Evolutionary conservation across 1,140 invertebrate species (phyloP).

Genomic region (Trinorchestia longiramus): DNA sequence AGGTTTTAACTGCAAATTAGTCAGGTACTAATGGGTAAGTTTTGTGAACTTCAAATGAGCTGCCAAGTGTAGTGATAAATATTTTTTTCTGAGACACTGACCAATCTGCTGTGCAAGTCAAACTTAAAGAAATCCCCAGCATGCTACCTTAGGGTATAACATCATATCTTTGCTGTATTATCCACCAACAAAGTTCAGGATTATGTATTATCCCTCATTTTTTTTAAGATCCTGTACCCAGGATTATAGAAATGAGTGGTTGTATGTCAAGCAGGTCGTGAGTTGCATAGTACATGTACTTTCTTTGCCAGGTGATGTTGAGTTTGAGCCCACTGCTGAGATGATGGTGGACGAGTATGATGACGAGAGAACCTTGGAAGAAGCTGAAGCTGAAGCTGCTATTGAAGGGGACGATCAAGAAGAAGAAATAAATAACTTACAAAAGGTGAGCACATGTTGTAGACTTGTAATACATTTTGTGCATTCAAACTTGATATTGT

Average conservation of each 20-base stretch:
- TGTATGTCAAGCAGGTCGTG: not conserved
- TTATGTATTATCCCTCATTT: not conserved
- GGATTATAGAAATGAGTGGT: not conserved
- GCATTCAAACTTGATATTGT: not conserved
- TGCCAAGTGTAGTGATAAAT: too few relatives aligned
- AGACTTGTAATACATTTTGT: not conserved
- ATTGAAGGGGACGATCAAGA: conserved; percentile 36
- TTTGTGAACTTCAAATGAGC: too few relatives aligned
- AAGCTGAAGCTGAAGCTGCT: conserved; percentile 43
- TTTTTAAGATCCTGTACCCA: not conserved
- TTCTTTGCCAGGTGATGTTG: not conserved
- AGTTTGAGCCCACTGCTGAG: conserved; percentile 31
- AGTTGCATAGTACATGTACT: not conserved
- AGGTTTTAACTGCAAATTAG: too few relatives aligned
- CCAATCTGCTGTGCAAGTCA: too few relatives aligned
- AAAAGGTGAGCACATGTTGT: not conserved
- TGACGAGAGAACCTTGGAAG: conserved; percentile 30
- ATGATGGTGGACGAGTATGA: conserved; percentile 45
- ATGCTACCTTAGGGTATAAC: too few relatives aligned
- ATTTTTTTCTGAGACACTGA: too few relatives aligned
- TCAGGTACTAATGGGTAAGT: too few relatives aligned
- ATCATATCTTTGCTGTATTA: too few relatives aligned
- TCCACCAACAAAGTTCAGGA: not conserved
- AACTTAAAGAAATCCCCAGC: too few relatives aligned
- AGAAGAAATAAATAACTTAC: conserved; percentile 40